These are phyloP conservation scores for Brachyptera risi DNA, from an alignment of 2,888 invertebrate genomes.

Conservation along the genomic window DNA sequence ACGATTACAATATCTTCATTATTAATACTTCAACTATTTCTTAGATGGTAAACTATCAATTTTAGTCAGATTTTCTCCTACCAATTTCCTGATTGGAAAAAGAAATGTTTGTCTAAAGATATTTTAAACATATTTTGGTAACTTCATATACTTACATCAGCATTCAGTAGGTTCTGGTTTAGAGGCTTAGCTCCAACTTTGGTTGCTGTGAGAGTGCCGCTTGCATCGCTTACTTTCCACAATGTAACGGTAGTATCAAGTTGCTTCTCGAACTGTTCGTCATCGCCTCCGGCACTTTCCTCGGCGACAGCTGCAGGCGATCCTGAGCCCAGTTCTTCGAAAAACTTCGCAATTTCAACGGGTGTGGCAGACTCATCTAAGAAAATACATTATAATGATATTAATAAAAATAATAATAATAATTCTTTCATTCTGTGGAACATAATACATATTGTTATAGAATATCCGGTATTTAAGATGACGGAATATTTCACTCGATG, in stretches of 20 bases:
- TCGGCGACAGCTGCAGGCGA: constrained; percentile 63
- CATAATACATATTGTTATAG: no score
- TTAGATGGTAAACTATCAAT: no score
- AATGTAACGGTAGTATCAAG: constrained; percentile 62
- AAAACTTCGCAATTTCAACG: constrained; percentile 66
- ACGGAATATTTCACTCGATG: no score
- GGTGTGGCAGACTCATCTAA: constrained; percentile 62
- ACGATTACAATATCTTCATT: no score
- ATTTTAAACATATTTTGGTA: no score
- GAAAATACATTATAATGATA: no score
- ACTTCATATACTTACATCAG: constrained; percentile 55
- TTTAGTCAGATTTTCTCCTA: no score
- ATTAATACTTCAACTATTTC: no score
- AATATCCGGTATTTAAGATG: no score
- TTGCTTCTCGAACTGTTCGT: constrained; percentile 64
- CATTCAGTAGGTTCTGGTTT: constrained; percentile 64
- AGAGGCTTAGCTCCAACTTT: constrained; percentile 67
- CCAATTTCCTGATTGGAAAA: no score
- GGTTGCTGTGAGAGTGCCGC: constrained; percentile 61
- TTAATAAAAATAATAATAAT: no score
- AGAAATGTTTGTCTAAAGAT: background rate
- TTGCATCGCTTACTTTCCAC: constrained; percentile 66
- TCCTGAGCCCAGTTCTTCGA: constrained; percentile 75
- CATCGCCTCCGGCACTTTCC: constrained; percentile 69
- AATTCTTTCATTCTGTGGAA: no score